Evolutionary conservation across 2,797 vertebrate species (phyloP).

Genomic region (Leptatherina wallacei): DNA sequence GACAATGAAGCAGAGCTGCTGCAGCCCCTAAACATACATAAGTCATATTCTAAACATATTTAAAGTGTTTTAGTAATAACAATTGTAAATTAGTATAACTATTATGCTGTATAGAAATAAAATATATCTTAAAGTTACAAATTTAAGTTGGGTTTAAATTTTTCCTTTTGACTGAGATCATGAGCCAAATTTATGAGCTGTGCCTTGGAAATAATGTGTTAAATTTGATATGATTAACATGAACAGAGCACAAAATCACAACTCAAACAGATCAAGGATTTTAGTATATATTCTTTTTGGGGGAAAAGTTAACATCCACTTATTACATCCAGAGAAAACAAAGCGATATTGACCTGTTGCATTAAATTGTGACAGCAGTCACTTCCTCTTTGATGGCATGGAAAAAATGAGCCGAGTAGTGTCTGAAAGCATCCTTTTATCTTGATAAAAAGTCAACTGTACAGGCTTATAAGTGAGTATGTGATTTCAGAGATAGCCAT

Average conservation of each 20-base stretch:
- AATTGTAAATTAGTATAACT: too few relatives aligned
- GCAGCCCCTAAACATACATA: too few relatives aligned
- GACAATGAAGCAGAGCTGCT: too few relatives aligned
- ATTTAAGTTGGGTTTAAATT: too few relatives aligned
- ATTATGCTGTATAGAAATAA: too few relatives aligned
- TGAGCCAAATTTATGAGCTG: neutral
- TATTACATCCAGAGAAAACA: neutral
- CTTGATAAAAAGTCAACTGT: neutral
- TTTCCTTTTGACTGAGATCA: neutral
- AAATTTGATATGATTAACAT: neutral
- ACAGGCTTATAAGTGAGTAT: neutral
- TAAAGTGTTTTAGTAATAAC: too few relatives aligned
- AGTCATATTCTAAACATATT: too few relatives aligned
- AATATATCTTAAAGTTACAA: too few relatives aligned
- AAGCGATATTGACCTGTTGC: neutral
- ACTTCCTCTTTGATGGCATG: neutral
- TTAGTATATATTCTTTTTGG: neutral
- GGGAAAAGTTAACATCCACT: neutral
- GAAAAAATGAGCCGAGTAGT: neutral
- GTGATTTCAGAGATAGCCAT: neutral
- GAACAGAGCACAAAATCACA: too few relatives aligned
- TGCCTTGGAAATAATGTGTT: neutral
- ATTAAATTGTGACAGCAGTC: neutral
- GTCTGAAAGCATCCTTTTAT: neutral
- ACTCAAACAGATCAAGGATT: neutral